These are phyloP conservation scores for Xiphorhynchus elegans DNA, from an alignment of 2,113 vertebrate genomes.

Conservation along the genomic window DNA sequence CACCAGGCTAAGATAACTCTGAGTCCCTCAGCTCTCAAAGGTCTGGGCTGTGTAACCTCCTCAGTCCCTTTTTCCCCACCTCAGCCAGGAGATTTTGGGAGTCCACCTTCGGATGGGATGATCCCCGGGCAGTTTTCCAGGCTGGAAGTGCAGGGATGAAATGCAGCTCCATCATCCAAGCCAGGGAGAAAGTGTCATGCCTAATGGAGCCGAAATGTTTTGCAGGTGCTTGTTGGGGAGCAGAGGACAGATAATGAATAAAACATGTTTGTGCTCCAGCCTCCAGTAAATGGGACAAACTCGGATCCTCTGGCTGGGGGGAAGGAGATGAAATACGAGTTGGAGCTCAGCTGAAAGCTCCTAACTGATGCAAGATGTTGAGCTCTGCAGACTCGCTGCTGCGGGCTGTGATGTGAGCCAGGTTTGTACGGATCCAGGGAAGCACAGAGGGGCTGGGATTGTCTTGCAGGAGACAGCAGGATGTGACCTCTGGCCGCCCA, in stretches of 20 bases:
- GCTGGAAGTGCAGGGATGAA: background rate
- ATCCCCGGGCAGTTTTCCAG: background rate
- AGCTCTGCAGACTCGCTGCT: background rate
- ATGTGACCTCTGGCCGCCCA: conserved; percentile 25
- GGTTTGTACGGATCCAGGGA: background rate
- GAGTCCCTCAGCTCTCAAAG: rapidly evolving
- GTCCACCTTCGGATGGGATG: background rate
- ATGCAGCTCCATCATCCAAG: background rate
- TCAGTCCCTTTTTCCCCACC: background rate
- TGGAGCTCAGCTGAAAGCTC: conserved; percentile 69
- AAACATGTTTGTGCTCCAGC: conserved; percentile 66
- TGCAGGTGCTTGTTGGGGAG: conserved; percentile 71
- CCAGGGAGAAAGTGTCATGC: conserved; percentile 43
- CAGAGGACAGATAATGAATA: conserved; percentile 75
- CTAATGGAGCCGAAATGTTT: conserved; percentile 60
- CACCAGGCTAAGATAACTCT: background rate
- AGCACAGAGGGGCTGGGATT: background rate
- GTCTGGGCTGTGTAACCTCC: background rate
- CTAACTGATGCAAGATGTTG: conserved; percentile 76
- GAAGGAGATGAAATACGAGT: conserved; percentile 73
- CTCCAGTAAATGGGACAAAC: conserved; percentile 69
- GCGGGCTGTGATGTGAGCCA: background rate
- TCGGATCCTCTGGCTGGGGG: conserved; percentile 27
- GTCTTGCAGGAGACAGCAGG: conserved; percentile 20
- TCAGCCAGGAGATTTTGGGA: background rate